Base-by-base conservation (phyloP, 2,888 invertebrate species). In the Temnothorax rugatulus region DNA sequence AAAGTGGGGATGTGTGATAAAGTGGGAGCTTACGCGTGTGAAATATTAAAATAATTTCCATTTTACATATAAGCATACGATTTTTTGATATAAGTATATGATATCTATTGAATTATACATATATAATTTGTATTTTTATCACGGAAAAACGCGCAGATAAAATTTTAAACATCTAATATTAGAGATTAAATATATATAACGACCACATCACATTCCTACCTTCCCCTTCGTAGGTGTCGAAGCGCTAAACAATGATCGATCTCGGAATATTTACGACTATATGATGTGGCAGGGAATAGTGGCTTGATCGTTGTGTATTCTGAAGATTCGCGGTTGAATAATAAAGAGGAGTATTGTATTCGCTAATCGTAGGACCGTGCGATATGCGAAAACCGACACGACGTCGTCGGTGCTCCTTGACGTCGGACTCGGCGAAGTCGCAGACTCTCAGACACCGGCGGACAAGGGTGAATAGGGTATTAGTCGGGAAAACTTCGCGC, bases 401-500 rank as follows among this genome's bases (percentile, higher is more conserved):
- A 47, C 44, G 57, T 79, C 73, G 79, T 81, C 59, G 79, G 34
- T 79, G 15, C 71, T 71, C 29, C 76, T 76, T 25, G 79, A 71
- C 34, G 54, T 29, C 44, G 21, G 21, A 71, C 21, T 18, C 73
- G 79, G 21, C 77, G 41, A 71, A 59, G 44, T 47, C 34, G 59
- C 59, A 59, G 59, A 47, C 59, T 73, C 57, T 71, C 79, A 73
- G 79, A 71, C 59, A 71, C 44, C 4, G 21, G 57, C 34, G 73
- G 68, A 34, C 44, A 47, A 29, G 73, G 18, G 79, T 81, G 79
- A 81, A 73, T 81, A 59, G 73, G 44, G 73, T 81, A 81, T 81
- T 81, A 59, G 73, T 47, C 73, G 79, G 73, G 79, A 73, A 81
- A 73, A 81, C 79, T 81, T 81, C 13, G 73, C 79, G 79, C 79